Percentiles rank a stretch among this genome's conserved stretches.
These are phyloP conservation scores for Clupea harengus DNA, from an alignment of 2,113 vertebrate species.

Conservation along the genomic window DNA sequence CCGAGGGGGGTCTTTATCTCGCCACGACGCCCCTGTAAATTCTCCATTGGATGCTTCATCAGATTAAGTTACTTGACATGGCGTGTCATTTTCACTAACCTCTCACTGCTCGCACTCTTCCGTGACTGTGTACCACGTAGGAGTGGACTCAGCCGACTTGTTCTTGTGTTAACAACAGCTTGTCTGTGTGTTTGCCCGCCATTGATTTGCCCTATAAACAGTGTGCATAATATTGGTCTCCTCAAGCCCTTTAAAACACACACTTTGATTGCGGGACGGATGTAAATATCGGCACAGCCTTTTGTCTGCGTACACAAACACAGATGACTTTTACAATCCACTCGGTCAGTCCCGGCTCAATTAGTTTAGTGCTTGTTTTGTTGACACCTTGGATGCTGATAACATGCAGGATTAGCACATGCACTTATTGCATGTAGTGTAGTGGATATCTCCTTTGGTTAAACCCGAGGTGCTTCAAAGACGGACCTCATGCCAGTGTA, in stretches of 20 bases:
- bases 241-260: background rate
- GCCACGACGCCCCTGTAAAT: background rate
- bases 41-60: slow-evolving; percentile 3
- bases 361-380: background rate
- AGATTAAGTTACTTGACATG: background rate
- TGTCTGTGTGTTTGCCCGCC: background rate
- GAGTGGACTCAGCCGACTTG: background rate
- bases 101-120: background rate
- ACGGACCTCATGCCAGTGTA: background rate
- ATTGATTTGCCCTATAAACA: slow-evolving; percentile 14
- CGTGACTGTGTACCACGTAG: no score
- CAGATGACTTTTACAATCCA: background rate
- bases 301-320: background rate
- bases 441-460: background rate
- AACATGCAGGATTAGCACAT: background rate
- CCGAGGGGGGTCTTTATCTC: background rate
- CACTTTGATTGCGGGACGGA: background rate
- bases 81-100: background rate
- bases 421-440: background rate
- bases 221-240: background rate
- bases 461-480: background rate
- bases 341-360: background rate
- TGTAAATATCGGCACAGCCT: background rate
- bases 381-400: background rate
- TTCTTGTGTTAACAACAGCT: background rate